phyloP scores from a whole-genome alignment of 2,888 invertebrate species.

The Drosophila merina region DNA sequence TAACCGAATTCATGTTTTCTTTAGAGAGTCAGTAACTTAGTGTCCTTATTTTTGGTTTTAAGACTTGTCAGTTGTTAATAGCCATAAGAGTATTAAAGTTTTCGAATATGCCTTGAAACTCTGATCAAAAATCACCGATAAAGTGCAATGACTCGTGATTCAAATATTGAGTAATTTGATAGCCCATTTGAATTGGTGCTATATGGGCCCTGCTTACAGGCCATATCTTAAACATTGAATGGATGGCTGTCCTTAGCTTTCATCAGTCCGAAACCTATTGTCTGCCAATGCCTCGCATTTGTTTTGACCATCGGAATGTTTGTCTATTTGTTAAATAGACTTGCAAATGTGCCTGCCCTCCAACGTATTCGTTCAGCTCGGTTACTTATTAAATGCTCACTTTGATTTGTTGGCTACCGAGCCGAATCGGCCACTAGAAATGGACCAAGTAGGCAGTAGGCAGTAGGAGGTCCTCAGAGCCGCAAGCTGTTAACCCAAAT shows the following conservation, averaged over 20 bases:
- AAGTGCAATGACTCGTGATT: conserved; percentile 25
- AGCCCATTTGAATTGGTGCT: conserved; percentile 10
- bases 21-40: too few species aligned
- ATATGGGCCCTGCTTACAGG: conserved; percentile 4
- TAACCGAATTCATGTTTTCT: neutral
- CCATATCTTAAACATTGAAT: conserved; percentile 10
- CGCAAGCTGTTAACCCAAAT: conserved; percentile 80
- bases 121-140: neutral
- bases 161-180: conserved; percentile 29
- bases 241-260: conserved; percentile 4
- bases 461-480: conserved; percentile 38
- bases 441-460: conserved; percentile 29
- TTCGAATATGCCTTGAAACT: neutral
- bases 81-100: neutral
- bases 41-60: neutral
- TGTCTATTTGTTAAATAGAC: conserved; percentile 72
- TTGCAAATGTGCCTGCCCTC: conserved; percentile 64
- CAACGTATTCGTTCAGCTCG: conserved; percentile 28
- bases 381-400: conserved; percentile 58
- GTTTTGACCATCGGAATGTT: conserved; percentile 53
- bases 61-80: neutral
- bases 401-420: conserved; percentile 69
- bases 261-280: neutral
- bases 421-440: conserved; percentile 61
- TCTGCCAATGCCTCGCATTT: conserved; percentile 21